phyloP scores from a whole-genome alignment of 2,888 invertebrate genomes.

The Caenorhabditis doughertyi region DNA sequence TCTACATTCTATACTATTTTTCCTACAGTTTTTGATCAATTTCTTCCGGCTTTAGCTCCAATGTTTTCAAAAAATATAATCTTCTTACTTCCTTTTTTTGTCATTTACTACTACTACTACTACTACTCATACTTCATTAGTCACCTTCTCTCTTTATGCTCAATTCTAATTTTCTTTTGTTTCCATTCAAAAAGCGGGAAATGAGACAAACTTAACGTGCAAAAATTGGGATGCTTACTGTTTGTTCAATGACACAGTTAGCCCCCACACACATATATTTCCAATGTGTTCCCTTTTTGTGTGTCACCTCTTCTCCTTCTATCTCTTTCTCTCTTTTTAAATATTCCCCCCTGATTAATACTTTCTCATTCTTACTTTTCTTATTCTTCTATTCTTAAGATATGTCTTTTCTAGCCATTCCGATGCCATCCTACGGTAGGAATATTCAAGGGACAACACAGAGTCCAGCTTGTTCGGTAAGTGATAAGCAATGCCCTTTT shows the following conservation, averaged over 20 bases:
- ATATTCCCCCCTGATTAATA: slow-evolving; percentile 19
- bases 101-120: slow-evolving; percentile 2
- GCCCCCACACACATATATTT: slow-evolving; percentile 28
- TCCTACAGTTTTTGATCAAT: background rate
- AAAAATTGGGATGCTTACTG: slow-evolving; percentile 23
- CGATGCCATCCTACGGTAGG: slow-evolving; percentile 33
- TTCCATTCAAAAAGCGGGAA: no score
- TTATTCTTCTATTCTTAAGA: background rate
- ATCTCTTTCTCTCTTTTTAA: background rate
- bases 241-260: slow-evolving; percentile 56
- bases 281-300: slow-evolving; percentile 15
- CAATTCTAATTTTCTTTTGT: slow-evolving; percentile 17
- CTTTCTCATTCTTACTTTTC: background rate
- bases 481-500: background rate
- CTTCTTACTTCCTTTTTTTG: background rate
- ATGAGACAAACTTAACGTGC: slow-evolving; percentile 26
- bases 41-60: background rate
- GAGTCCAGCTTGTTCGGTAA: slow-evolving; percentile 35
- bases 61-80: slow-evolving; percentile 10
- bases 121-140: slow-evolving; percentile 15
- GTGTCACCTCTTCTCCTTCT: slow-evolving; percentile 17
- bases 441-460: background rate
- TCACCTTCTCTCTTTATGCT: slow-evolving; percentile 5
- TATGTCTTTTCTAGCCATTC: slow-evolving; percentile 31
- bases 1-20: no score